Conservation (phyloP, 2,888 invertebrate species). For the Euzetes globulus region DNA sequence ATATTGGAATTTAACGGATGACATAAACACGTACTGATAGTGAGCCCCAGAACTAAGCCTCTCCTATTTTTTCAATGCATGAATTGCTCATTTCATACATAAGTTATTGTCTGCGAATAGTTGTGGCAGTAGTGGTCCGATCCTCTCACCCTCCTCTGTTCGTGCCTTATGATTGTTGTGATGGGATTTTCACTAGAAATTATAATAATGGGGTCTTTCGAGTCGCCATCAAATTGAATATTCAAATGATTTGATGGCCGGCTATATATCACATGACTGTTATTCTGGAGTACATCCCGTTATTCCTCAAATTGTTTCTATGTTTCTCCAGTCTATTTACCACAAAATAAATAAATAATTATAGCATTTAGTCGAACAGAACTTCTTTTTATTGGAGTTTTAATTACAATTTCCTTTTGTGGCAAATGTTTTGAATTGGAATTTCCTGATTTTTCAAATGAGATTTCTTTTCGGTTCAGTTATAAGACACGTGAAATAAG, state of each 20-base stretch:
- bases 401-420: no score
- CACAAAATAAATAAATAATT: no score
- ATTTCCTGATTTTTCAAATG: no score
- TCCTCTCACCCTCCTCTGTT: background rate
- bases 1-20: background rate
- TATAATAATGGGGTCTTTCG: background rate
- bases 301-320: background rate
- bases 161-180: background rate
- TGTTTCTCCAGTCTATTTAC: no score
- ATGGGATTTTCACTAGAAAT: background rate
- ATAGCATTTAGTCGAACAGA: no score
- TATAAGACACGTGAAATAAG: no score
- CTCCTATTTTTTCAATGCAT: background rate
- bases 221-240: background rate
- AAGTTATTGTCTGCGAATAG: background rate
- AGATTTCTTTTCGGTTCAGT: no score
- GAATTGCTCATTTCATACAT: background rate
- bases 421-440: no score
- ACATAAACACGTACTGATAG: slow-evolving; percentile 2
- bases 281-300: background rate
- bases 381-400: no score
- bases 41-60: background rate
- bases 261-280: background rate
- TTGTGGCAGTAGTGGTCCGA: background rate
- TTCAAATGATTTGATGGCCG: background rate